phyloP scores from a whole-genome alignment of 2,113 vertebrate species.

The Phrynosoma blainvillii region DNA sequence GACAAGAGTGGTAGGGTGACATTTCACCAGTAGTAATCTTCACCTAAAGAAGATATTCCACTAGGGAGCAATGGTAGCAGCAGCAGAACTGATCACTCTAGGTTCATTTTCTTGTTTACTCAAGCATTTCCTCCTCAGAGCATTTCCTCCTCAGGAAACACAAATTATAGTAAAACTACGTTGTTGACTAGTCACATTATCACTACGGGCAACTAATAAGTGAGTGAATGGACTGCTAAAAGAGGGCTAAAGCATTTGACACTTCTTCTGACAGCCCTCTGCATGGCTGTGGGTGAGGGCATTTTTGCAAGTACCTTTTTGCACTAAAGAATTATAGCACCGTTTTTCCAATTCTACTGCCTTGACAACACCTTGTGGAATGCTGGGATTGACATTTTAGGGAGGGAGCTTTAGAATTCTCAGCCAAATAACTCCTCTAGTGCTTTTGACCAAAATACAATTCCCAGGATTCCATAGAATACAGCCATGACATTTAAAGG shows the following conservation, averaged over 20 bases:
- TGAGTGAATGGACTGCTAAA: not conserved
- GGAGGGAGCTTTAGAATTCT: too few species aligned
- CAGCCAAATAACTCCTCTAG: too few species aligned
- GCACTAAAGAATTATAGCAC: not conserved
- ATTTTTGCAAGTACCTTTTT: not conserved
- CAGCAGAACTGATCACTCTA: not conserved
- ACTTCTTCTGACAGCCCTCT: not conserved
- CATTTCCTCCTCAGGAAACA: not conserved
- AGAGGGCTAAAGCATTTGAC: not conserved
- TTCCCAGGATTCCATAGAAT: too few species aligned
- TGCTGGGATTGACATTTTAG: too few species aligned
- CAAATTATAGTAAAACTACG: not conserved
- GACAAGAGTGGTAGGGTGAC: slow-evolving; percentile 21
- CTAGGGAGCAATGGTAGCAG: not conserved
- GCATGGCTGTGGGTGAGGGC: not conserved
- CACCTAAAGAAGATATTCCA: not conserved
- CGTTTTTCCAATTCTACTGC: too few species aligned
- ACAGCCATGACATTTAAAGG: too few species aligned
- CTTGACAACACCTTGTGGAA: not conserved
- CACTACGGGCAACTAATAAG: not conserved
- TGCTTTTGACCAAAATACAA: too few species aligned
- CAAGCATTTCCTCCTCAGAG: not conserved
- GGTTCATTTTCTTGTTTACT: not conserved
- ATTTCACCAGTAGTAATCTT: not conserved
- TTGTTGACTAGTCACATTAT: not conserved